Base-by-base conservation (phyloP, 2,888 invertebrate genomes). In the Athalia rosae region DNA sequence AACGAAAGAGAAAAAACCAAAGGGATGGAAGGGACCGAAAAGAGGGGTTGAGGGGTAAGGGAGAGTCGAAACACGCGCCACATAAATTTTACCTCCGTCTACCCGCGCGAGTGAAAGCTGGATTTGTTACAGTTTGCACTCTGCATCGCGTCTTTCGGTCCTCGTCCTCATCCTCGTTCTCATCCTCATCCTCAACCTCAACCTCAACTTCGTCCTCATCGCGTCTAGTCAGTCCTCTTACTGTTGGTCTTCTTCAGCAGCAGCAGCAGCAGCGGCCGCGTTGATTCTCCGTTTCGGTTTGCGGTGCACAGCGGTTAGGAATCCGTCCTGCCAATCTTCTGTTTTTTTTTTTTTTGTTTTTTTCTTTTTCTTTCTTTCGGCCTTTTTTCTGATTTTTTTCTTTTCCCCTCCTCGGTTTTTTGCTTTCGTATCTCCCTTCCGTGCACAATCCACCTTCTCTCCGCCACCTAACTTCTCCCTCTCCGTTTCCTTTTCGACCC, bases 101-200 rank as follows among this genome's bases (percentile, higher is more conserved):
- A 84, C 84, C 84, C 84, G 86, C 28, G 28, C 28, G 28, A 86
- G 87, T 89, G 89, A 89, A 89, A 89, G 89, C 88, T 89, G 89
- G 89, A 89, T 89, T 89, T 89, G 89, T 89, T 89, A 89, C 87
- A 89, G 88, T 89, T 89, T 89, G 87, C 89, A 88, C 88, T 87
- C 86, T 83, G 79, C 83, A 83, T 80, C 85, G 84, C 85, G 85
- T 88, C 88, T 86, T 28, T 28, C 28, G 28, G 62, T 62, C 62
- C 41, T 41, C 28, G 62, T 62, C 62, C n/a, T 62, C 53, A n/a
- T 53, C 53, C 53, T 53, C 28, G 28, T 28, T 28, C 28, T 28
- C 28, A 28, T 28, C 28, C 28, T 28, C n/a, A n/a, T n/a, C n/a
- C n/a, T n/a, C 28, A 28, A 28, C 62, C 41, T 41, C 28, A 43